Conservation (phyloP, 2,113 vertebrate species). For the Bettongia penicillata region DNA sequence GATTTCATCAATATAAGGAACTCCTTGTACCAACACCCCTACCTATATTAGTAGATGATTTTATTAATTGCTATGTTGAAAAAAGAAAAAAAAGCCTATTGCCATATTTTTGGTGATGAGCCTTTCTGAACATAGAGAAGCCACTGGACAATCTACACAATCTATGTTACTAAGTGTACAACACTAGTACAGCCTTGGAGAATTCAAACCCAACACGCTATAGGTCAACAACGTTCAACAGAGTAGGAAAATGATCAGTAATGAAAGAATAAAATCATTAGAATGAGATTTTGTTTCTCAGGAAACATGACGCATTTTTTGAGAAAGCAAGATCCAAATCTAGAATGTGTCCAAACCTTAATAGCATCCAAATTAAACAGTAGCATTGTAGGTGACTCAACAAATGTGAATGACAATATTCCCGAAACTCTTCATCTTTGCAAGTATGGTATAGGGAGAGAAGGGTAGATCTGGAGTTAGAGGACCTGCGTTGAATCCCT, state of each 20-base stretch:
- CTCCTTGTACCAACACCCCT: background rate
- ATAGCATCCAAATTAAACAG: background rate
- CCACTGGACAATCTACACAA: background rate
- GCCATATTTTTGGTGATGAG: background rate
- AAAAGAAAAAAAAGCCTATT: background rate
- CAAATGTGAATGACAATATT: background rate
- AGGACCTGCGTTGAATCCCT: background rate
- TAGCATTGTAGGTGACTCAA: background rate
- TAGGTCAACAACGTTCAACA: background rate
- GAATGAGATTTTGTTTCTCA: background rate
- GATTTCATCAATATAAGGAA: background rate
- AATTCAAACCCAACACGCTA: background rate
- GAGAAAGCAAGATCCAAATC: background rate
- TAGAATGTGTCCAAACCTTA: background rate
- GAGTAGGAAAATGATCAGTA: background rate
- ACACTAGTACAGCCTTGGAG: background rate
- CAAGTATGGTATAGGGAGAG: background rate
- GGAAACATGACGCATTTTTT: background rate
- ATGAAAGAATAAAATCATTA: background rate
- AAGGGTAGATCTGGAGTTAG: background rate
- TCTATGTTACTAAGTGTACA: background rate
- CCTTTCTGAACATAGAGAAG: background rate
- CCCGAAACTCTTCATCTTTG: background rate
- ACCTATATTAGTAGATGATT: background rate
- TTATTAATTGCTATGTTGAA: background rate